phyloP scores from a whole-genome alignment of 2,113 vertebrate species.

The Prietella phreatophila region DNA sequence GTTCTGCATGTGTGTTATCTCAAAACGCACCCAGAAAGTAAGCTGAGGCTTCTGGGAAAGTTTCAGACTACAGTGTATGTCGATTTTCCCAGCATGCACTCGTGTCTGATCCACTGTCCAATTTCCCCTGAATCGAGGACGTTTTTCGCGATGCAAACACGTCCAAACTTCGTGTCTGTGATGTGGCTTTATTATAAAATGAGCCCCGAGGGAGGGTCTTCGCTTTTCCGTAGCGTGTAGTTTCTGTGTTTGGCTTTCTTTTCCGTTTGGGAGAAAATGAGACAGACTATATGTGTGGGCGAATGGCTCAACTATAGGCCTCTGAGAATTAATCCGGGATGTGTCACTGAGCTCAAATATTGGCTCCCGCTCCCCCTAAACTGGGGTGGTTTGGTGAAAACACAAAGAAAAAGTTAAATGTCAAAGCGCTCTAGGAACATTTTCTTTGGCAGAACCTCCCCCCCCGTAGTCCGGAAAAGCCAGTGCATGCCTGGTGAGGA shows the following conservation, averaged over 20 bases:
- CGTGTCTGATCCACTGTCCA: background rate
- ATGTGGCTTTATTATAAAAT: background rate
- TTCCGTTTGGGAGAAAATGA: constrained; percentile 36
- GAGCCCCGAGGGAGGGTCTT: no score
- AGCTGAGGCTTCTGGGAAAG: constrained; percentile 11
- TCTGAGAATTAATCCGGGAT: constrained; percentile 60
- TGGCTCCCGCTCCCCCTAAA: constrained; percentile 45
- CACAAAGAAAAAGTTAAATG: constrained; percentile 23
- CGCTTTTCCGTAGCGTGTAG: background rate
- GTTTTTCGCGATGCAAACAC: background rate
- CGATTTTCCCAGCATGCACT: constrained; percentile 44
- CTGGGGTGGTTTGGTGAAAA: constrained; percentile 32
- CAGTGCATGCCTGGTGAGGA: constrained; percentile 13
- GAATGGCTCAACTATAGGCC: constrained; percentile 37
- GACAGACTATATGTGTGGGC: constrained; percentile 40
- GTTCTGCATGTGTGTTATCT: constrained; percentile 17
- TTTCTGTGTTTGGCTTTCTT: constrained; percentile 4
- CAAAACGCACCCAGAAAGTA: background rate
- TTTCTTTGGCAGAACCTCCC: constrained; percentile 47
- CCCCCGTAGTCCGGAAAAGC: constrained; percentile 50
- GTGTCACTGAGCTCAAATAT: constrained; percentile 59
- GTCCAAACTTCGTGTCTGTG: background rate
- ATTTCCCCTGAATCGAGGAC: background rate
- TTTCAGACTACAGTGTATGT: constrained; percentile 12
- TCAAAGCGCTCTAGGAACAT: constrained; percentile 34